Conservation (phyloP, 2,888 invertebrate genomes). For the Erannis defoliaria region DNA sequence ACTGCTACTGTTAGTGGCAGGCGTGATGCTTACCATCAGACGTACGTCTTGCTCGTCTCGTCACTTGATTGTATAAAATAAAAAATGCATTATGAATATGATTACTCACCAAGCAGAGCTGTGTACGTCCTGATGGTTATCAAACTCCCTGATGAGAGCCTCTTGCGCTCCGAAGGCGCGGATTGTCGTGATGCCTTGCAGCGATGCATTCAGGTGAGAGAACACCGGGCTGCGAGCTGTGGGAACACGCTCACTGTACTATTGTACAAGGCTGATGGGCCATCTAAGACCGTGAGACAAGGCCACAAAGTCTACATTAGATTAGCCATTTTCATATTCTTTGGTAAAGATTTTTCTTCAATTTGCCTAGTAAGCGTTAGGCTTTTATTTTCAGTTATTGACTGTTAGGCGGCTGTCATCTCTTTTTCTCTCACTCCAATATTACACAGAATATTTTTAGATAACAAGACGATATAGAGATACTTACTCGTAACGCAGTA, state of each 20-base stretch:
- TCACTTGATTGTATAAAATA: too few species aligned
- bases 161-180: slow-evolving; percentile 94
- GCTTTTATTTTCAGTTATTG: not conserved
- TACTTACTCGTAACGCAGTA: too few species aligned
- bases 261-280: slow-evolving; percentile 8
- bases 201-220: slow-evolving; percentile 94
- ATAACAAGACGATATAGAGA: too few species aligned
- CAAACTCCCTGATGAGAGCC: slow-evolving; percentile 92
- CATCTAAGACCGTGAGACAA: not conserved
- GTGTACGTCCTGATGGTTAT: slow-evolving; percentile 93
- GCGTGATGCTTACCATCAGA: too few species aligned
- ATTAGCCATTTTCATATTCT: not conserved
- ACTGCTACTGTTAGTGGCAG: too few species aligned
- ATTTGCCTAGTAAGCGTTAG: too few species aligned
- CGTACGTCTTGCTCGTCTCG: too few species aligned
- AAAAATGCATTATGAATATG: too few species aligned
- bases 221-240: slow-evolving; percentile 98
- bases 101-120: slow-evolving; percentile 92
- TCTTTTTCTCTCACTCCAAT: too few species aligned
- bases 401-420: too few species aligned
- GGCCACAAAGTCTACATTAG: not conserved
- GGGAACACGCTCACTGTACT: slow-evolving; percentile 39
- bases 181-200: slow-evolving; percentile 96
- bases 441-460: too few species aligned
- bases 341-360: too few species aligned